Evolutionary conservation across 1,140 invertebrate species (phyloP).

Genomic region (Centruroides sculpturatus): DNA sequence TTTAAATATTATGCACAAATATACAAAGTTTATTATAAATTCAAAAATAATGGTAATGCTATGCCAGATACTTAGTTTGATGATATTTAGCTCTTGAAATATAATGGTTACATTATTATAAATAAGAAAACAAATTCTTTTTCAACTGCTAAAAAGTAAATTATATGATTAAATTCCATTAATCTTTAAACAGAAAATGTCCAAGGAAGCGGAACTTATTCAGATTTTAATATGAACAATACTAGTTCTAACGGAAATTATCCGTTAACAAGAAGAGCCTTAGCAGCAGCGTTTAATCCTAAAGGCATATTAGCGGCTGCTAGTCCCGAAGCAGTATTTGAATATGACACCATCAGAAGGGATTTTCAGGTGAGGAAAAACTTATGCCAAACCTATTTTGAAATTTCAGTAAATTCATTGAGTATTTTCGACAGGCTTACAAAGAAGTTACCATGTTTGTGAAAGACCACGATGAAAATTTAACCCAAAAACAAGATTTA

Average conservation of each 20-base stretch:
- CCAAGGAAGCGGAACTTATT: not conserved
- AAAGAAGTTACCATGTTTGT: slow-evolving; percentile 19
- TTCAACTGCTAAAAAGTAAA: too few relatives aligned
- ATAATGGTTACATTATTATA: too few relatives aligned
- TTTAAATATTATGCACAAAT: too few relatives aligned
- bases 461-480: not conserved
- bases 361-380: slow-evolving; percentile 21
- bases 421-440: slow-evolving; percentile 17
- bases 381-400: not conserved
- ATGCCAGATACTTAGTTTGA: too few relatives aligned
- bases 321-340: slow-evolving; percentile 19
- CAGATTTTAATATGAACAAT: slow-evolving; percentile 24
- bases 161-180: too few relatives aligned
- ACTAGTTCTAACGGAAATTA: slow-evolving; percentile 1
- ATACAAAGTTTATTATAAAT: too few relatives aligned
- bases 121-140: too few relatives aligned
- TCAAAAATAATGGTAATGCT: too few relatives aligned
- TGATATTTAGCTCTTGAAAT: too few relatives aligned
- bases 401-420: not conserved
- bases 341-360: slow-evolving; percentile 21
- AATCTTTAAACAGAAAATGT: too few relatives aligned
- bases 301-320: slow-evolving; percentile 18
- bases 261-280: slow-evolving; percentile 8
- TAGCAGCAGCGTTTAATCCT: slow-evolving; percentile 16
- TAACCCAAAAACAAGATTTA: not conserved